Evolutionary conservation across 1,140 invertebrate species (phyloP).

Genomic region (Frieseomelitta varia): DNA sequence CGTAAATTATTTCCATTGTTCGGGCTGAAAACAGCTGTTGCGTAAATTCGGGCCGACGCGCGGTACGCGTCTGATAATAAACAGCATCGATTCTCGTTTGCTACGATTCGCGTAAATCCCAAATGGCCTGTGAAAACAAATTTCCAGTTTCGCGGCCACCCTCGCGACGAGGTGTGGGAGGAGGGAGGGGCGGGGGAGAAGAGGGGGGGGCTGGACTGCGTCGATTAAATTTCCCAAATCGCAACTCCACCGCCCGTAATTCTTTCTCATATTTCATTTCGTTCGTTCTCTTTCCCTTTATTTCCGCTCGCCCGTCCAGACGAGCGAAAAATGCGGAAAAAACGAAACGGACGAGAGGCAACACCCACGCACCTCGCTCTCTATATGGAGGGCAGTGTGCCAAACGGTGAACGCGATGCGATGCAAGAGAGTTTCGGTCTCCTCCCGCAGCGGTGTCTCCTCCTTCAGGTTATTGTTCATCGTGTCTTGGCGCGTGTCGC

Average conservation of each 20-base stretch:
- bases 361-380: conserved; percentile 78
- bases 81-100: conserved; percentile 25
- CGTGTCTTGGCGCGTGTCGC: conserved; percentile 67
- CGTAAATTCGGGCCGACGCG: neutral
- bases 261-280: neutral
- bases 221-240: neutral
- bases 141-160: neutral
- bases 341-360: neutral
- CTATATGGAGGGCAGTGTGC: conserved; percentile 85
- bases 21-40: conserved; percentile 14
- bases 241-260: neutral
- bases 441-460: conserved; percentile 65
- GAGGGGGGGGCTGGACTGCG: neutral
- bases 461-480: conserved; percentile 72
- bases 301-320: no score
- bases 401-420: conserved; percentile 85
- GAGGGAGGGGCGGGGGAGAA: no score
- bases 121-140: neutral
- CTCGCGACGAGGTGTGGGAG: no score
- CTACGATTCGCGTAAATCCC: conserved; percentile 1
- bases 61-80: conserved; percentile 16
- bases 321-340: no score
- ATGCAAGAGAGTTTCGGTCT: conserved; percentile 82
- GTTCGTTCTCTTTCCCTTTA: neutral
- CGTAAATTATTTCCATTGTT: conserved; percentile 52